Conservation (phyloP, 1,140 invertebrate genomes). For the Bombus sibiricus region DNA sequence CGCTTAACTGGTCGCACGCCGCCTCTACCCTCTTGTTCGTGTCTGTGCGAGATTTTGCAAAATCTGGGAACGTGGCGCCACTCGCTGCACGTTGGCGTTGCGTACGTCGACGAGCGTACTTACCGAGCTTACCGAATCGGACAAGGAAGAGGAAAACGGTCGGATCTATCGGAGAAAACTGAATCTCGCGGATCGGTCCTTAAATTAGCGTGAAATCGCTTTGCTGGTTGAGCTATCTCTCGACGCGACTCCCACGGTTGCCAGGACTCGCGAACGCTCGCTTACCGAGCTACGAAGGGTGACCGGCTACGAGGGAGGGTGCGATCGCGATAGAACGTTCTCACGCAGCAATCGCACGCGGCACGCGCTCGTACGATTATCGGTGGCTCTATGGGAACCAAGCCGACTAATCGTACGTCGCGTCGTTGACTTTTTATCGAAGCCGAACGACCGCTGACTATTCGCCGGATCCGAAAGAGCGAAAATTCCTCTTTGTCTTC, state of each 20-base stretch:
- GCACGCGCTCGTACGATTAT: constrained; percentile 80
- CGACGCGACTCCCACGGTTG: constrained; percentile 17
- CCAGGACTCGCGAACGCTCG: constrained; percentile 28
- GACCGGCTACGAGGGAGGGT: constrained; percentile 51
- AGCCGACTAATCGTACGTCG: constrained; percentile 77
- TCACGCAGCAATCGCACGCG: constrained; percentile 79
- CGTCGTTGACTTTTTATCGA: constrained; percentile 70
- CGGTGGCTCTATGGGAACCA: constrained; percentile 74
- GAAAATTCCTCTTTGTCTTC: no score
- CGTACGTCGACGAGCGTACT: no score
- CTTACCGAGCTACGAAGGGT: constrained; percentile 55
- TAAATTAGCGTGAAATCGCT: constrained; percentile 77
- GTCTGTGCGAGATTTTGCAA: background rate
- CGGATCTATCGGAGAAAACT: no score
- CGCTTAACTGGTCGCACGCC: constrained; percentile 53
- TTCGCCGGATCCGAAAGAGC: rapidly evolving
- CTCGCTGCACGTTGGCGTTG: background rate
- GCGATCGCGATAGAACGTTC: constrained; percentile 75
- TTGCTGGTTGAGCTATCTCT: background rate
- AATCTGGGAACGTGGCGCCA: background rate
- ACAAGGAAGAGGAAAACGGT: no score
- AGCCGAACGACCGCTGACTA: constrained; percentile 32
- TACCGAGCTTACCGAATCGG: rapidly evolving
- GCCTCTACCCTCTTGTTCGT: background rate
- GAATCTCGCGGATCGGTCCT: constrained; percentile 52